These are phyloP conservation scores for Tribolium castaneum DNA, from an alignment of 1,140 invertebrate species.

Conservation along the genomic window DNA sequence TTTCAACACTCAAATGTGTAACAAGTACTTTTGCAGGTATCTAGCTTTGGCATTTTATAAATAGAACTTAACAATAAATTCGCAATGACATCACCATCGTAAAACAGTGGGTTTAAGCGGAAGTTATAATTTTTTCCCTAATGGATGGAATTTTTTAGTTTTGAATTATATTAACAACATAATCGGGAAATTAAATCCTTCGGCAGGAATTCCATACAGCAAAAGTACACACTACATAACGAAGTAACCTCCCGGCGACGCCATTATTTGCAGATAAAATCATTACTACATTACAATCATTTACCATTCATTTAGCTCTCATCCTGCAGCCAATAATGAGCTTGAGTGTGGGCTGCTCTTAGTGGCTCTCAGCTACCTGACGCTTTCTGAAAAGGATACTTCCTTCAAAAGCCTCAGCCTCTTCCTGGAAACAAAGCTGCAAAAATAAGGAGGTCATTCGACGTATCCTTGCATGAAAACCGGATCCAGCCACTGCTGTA, in stretches of 20 bases:
- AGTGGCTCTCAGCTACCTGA: conserved; percentile 21
- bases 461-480: conserved; percentile 25
- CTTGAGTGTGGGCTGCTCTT: background rate
- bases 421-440: conserved; percentile 26
- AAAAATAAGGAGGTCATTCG: conserved; percentile 22
- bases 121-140: background rate
- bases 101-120: background rate
- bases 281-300: background rate
- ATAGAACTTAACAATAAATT: background rate
- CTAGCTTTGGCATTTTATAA: background rate
- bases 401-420: background rate
- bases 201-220: background rate
- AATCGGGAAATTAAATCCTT: background rate
- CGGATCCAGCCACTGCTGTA: conserved; percentile 20
- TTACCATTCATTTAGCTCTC: conserved; percentile 2
- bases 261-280: background rate
- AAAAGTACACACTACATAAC: background rate
- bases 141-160: background rate
- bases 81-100: background rate
- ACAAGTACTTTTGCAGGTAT: background rate
- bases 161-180: background rate
- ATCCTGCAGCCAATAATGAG: conserved; percentile 1
- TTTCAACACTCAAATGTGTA: too few relatives aligned
- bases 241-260: background rate
- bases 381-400: conserved; percentile 3